Base-by-base conservation (phyloP, 2,888 invertebrate species). In the Nomada goodeniana region DNA sequence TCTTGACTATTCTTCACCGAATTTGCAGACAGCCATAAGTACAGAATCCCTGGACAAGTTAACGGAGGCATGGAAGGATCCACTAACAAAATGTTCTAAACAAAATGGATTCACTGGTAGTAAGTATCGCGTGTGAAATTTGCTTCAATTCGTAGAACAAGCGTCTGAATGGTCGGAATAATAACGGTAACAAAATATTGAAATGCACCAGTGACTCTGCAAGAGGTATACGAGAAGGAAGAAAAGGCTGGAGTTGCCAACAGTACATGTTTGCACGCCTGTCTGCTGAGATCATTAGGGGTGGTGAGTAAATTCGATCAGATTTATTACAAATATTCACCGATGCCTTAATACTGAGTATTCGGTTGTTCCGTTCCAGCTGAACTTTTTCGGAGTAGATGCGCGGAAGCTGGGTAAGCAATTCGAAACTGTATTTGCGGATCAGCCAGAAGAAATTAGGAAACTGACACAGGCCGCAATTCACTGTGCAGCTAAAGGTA, bases 401-500 rank as follows among this genome's bases (percentile, higher is more conserved):
- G 0, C 29, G 11, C 42, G 29, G 0, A 18, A 4, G 3, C 1
- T 61, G 11, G 50, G 55, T 2, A 7, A 52, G 1, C 20, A 60
- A 11, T 2, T 80, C 5, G 26, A 57, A 9, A 15, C 3, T 0
- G 61, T 61, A 18, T 50, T 61, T n/a, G 15, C 20, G 23, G 53
- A 72, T 0, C 1, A 67, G 0, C 80, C 80, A 2, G 61, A 65
- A 11, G 26, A 15, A 26, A 0, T 63, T 0, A 1, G 50, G 1
- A 1, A 2, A 2, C 0, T 29, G 10, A 0, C 36, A 9, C 23
- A 67, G 4, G 1, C 11, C 1, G 42, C 11, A 0, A 11, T 0
- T 0, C 5, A 44, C 3, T 80, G 80, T n/a, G 0, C 1, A 1
- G 65, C 70, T 0, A 20, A 65, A 80, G 70, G 80, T 80, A n/a